These are phyloP conservation scores for Argynnis bischoffii DNA, from an alignment of 2,888 invertebrate species.

Conservation along the genomic window DNA sequence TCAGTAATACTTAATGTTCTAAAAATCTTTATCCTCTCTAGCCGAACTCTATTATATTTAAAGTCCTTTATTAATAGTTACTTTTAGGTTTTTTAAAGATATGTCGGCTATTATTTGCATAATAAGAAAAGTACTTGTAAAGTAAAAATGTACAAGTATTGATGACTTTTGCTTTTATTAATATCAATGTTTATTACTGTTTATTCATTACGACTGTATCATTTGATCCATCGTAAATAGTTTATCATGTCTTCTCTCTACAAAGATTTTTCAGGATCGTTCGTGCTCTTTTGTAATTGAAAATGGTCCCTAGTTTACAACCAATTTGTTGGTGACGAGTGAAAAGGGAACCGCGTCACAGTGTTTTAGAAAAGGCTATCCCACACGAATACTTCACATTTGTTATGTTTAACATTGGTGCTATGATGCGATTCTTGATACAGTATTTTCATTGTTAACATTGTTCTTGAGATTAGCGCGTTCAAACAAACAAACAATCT, in stretches of 20 bases:
- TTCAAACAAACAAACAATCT: too few relatives aligned
- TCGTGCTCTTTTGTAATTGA: conserved; percentile 25
- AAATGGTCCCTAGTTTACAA: conserved; percentile 28
- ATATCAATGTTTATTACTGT: conserved; percentile 1
- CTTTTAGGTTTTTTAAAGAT: too few relatives aligned
- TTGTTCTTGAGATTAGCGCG: too few relatives aligned
- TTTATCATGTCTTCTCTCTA: conserved; percentile 24
- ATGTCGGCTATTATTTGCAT: background rate
- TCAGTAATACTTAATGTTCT: background rate
- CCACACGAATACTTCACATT: background rate
- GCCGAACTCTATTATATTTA: too few relatives aligned
- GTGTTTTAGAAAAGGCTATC: conserved; percentile 8
- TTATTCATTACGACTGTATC: conserved; percentile 7
- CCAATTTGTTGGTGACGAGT: conserved; percentile 21
- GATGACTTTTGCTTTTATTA: too few relatives aligned
- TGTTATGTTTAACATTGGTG: too few relatives aligned
- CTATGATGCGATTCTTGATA: too few relatives aligned
- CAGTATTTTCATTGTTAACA: too few relatives aligned
- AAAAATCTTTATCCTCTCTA: too few relatives aligned
- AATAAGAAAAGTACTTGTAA: background rate
- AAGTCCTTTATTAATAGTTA: too few relatives aligned
- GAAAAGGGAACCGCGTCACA: background rate
- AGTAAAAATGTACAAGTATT: too few relatives aligned
- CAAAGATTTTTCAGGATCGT: conserved; percentile 23
- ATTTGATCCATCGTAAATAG: conserved; percentile 29